Evolutionary conservation across 2,888 invertebrate species (phyloP), one percentile per base, ranked within the genome.

Genomic region (Aspidiotus destructor): DNA sequence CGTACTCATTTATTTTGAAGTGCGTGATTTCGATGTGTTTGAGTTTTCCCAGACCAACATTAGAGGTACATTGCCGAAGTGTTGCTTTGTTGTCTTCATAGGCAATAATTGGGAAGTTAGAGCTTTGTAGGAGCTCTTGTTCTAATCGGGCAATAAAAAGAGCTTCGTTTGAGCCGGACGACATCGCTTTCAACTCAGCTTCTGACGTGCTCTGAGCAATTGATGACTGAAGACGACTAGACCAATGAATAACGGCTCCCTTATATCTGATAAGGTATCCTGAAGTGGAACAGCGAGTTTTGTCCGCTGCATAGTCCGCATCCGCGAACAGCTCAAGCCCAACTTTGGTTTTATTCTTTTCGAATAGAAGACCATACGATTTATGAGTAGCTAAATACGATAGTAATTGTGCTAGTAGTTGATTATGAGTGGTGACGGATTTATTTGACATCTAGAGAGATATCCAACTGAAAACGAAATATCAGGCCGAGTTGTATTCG

Each of bases 31-130:
- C 41, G 41, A 60, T 40, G 41, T 60, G 60, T 13, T 60, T 60
- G 2, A 40, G 8, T 60, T 41, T 60, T 8, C 60, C 60, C 16
- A 41, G 41, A 2, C 60, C 15, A 15, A 16, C 5, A n/a, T n/a
- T n/a, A n/a, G n/a, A n/a, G n/a, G n/a, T n/a, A n/a, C n/a, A n/a
- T n/a, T n/a, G n/a, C n/a, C n/a, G n/a, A n/a, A n/a, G n/a, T n/a
- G n/a, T n/a, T n/a, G n/a, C n/a, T n/a, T n/a, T 42, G 15, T 16
- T 60, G 15, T 60, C 60, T 16, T 60, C 60, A 15, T 41, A 60
- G 8, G 42, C 5, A 7, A 42, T 61, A 44, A 44, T 41, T 1
- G 61, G 42, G 10, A 15, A 61, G 11, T 44, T 2, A 15, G 9
- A 9, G 0, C 8, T 9, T 6, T 16, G 15, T 15, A 61, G 13